Evolutionary conservation across 2,113 vertebrate genomes (phyloP), one percentile per base, ranked within the genome.

Genomic region (Leptodactylus fuscus): DNA sequence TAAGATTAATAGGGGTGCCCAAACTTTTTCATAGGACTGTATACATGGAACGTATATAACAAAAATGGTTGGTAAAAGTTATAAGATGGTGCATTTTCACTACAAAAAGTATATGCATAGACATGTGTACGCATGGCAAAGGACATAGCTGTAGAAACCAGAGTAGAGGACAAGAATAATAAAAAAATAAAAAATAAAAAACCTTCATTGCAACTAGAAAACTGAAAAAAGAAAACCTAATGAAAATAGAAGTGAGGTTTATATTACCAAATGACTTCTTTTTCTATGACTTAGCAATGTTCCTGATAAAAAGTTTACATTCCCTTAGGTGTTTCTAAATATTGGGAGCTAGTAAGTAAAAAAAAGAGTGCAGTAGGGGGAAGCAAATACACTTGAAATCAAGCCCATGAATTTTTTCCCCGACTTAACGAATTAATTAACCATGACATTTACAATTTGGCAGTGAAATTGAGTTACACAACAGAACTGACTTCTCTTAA

Each of bases 401-500:
- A 29, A 75, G 29, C 3, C n/a, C 11, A 6, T 27, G 4, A 27
- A 1, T 48, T 49, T 24, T 27, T 12, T 48, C 41, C 6, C 22
- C 5, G 11, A n/a, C 15, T 6, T 6, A 9, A 8, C 24, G n/a
- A 15, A 76, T 22, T 53, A 78, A 78, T 55, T 36, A 78, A 36
- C 8, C 20, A 7, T 13, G 48, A n/a, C 75, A 78, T 55, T 55
- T 78, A 18, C 18, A 36, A 78, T 34, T 53, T 55, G 29, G 27
- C 48, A 36, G 18, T 6, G 18, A 55, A 22, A 55, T 78, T 22
- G 20, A 55, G 16, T 1, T 22, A 76, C 24, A 46, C 27, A 75
- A 77, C 74, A 32, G 74, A 51, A 20, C 32, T 34, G 24, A 49
- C 48, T 53, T 75, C 41, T 27, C 44, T 75, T 75, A 49, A 76